These are phyloP conservation scores for Cyphotilapia sp. DNA, from an alignment of 2,113 vertebrate species.

Conservation along the genomic window DNA sequence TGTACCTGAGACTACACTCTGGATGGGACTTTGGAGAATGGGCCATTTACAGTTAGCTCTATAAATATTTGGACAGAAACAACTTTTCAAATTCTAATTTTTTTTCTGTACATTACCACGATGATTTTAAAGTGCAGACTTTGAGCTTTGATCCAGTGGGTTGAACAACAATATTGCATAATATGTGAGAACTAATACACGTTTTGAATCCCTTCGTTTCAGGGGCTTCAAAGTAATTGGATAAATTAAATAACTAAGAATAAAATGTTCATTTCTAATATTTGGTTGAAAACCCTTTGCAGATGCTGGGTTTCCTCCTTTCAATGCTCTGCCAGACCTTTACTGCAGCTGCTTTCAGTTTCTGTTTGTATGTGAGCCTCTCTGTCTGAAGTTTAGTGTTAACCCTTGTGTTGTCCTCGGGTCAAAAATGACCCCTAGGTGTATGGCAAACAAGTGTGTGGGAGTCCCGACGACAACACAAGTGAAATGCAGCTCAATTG, in stretches of 20 bases:
- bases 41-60: neutral
- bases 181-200: neutral
- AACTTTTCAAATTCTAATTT: neutral
- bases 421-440: neutral
- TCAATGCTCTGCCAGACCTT: neutral
- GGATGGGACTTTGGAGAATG: neutral
- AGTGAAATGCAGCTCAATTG: neutral
- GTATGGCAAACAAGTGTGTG: neutral
- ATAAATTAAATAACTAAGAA: neutral
- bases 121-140: neutral
- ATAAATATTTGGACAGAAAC: too few species aligned
- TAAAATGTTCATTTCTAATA: neutral
- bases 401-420: neutral
- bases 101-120: neutral
- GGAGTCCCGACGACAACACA: neutral
- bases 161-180: neutral
- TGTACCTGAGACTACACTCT: neutral
- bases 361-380: neutral
- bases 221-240: neutral
- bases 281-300: neutral
- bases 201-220: neutral
- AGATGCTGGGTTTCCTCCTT: neutral
- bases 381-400: neutral
- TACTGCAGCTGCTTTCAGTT: neutral
- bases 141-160: neutral